Percentiles rank a stretch among this genome's conserved stretches.
Conservation (phyloP, 1,140 invertebrate genomes). For the Cherax quadricarinatus region DNA sequence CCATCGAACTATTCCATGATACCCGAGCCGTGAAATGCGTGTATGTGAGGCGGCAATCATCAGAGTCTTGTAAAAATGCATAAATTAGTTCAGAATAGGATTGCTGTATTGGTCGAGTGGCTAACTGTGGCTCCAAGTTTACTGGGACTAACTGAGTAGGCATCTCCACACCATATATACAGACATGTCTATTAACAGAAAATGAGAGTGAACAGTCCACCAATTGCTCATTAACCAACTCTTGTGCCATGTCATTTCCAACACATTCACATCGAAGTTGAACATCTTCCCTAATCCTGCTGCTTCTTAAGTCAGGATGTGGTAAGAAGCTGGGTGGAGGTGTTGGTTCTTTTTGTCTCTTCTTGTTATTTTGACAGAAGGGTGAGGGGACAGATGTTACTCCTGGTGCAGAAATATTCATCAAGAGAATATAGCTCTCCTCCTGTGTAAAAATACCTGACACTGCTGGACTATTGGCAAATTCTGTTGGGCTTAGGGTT, state of each 20-base stretch:
- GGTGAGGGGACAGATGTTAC: slow-evolving; percentile 76
- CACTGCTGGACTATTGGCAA: slow-evolving; percentile 86
- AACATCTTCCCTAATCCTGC: slow-evolving; percentile 11
- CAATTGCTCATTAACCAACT: slow-evolving; percentile 80
- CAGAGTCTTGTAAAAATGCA: slow-evolving; percentile 86
- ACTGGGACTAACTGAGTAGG: slow-evolving; percentile 72
- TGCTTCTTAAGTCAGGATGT: neutral
- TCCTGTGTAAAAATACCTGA: slow-evolving; percentile 84
- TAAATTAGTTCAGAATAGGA: slow-evolving; percentile 86
- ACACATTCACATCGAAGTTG: slow-evolving; percentile 58
- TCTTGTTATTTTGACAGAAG: slow-evolving; percentile 40
- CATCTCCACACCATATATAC: slow-evolving; percentile 81
- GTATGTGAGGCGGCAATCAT: slow-evolving; percentile 86
- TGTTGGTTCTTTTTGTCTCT: slow-evolving; percentile 31
- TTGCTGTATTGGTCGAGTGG: slow-evolving; percentile 1
- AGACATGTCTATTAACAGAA: slow-evolving; percentile 87
- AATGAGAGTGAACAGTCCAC: slow-evolving; percentile 87
- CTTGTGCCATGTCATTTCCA: slow-evolving; percentile 75
- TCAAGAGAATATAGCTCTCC: slow-evolving; percentile 87
- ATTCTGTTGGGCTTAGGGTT: slow-evolving; percentile 86
- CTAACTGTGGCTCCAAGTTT: slow-evolving; percentile 19
- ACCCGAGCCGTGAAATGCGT: slow-evolving; percentile 87
- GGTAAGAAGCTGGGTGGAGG: slow-evolving; percentile 1
- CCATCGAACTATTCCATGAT: slow-evolving; percentile 80
- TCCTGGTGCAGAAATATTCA: slow-evolving; percentile 85